These are phyloP conservation scores for Brassicogethes aeneus DNA, from an alignment of 2,888 invertebrate genomes.

Conservation along the genomic window DNA sequence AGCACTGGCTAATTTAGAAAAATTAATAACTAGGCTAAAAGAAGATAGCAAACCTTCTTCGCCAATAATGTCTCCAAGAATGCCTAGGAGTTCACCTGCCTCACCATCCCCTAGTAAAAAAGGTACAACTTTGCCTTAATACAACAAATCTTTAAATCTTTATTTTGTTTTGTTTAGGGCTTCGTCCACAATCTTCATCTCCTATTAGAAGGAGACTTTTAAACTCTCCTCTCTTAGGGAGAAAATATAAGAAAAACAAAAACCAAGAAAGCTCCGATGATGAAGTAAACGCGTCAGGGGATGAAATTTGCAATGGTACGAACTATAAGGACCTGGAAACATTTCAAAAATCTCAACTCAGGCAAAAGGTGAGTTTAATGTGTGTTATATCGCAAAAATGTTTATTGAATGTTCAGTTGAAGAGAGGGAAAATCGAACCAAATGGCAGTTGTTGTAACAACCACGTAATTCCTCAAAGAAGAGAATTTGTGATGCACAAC, in stretches of 20 bases:
- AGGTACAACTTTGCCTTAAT: slow-evolving; percentile 36
- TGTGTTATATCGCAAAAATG: not conserved
- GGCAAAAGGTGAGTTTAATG: slow-evolving; percentile 65
- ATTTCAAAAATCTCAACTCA: slow-evolving; percentile 83
- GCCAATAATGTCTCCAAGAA: slow-evolving; percentile 49
- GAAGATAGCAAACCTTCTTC: slow-evolving; percentile 45
- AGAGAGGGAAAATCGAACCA: slow-evolving; percentile 57
- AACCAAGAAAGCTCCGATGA: slow-evolving; percentile 71
- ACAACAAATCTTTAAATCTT: no score
- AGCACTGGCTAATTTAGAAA: slow-evolving; percentile 50
- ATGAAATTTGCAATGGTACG: slow-evolving; percentile 54
- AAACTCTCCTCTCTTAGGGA: slow-evolving; percentile 75
- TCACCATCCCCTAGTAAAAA: slow-evolving; percentile 66
- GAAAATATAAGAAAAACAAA: slow-evolving; percentile 65
- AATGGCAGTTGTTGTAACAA: slow-evolving; percentile 40
- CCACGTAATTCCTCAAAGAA: slow-evolving; percentile 46
- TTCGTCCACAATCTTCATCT: slow-evolving; percentile 69
- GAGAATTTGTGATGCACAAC: slow-evolving; percentile 94
- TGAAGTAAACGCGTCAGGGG: slow-evolving; percentile 52
- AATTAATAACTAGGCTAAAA: slow-evolving; percentile 47
- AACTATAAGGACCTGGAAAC: slow-evolving; percentile 82
- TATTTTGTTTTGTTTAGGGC: slow-evolving; percentile 34
- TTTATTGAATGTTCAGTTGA: slow-evolving; percentile 48
- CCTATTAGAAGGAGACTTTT: slow-evolving; percentile 70
- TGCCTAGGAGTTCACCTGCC: slow-evolving; percentile 69